Conservation (phyloP, 2,888 invertebrate genomes). For the Netelia melanura region DNA sequence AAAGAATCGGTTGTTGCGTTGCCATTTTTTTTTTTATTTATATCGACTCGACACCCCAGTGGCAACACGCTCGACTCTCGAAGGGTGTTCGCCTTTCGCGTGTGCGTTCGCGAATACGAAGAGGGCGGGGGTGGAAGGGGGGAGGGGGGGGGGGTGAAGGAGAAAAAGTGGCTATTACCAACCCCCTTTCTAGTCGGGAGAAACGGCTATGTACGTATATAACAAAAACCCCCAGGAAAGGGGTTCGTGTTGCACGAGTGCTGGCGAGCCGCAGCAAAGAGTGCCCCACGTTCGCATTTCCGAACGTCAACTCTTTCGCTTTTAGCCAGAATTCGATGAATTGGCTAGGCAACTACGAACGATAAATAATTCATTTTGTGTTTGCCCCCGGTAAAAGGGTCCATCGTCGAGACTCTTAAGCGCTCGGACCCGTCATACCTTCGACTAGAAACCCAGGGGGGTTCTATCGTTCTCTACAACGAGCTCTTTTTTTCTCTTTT, state of each 20-base stretch:
- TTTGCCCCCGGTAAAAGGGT: slow-evolving; percentile 82
- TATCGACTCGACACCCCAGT: slow-evolving; percentile 19
- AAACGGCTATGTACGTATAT: slow-evolving; percentile 15
- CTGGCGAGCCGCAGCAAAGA: slow-evolving; percentile 70
- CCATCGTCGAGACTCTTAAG: slow-evolving; percentile 73
- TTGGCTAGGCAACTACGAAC: slow-evolving; percentile 76
- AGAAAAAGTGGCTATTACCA: slow-evolving; percentile 66
- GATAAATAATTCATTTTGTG: slow-evolving; percentile 83
- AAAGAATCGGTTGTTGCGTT: slow-evolving; percentile 22
- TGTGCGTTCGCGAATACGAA: slow-evolving; percentile 46
- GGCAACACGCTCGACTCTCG: slow-evolving; percentile 54
- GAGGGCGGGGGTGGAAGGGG: too few species aligned
- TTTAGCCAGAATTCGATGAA: slow-evolving; percentile 81
- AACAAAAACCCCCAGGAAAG: background rate
- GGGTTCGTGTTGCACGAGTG: slow-evolving; percentile 75
- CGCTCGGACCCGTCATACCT: slow-evolving; percentile 68
- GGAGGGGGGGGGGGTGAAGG: background rate
- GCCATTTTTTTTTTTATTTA: background rate
- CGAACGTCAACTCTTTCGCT: slow-evolving; percentile 79
- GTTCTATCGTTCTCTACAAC: slow-evolving; percentile 44
- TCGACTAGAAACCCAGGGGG: slow-evolving; percentile 72
- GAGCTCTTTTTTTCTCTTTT: slow-evolving; percentile 45
- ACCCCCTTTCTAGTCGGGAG: slow-evolving; percentile 39
- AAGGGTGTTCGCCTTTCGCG: slow-evolving; percentile 57
- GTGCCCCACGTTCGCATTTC: slow-evolving; percentile 54